These are phyloP conservation scores for Psephotus haematonotus DNA, from an alignment of 2,113 vertebrate species.

Conservation along the genomic window DNA sequence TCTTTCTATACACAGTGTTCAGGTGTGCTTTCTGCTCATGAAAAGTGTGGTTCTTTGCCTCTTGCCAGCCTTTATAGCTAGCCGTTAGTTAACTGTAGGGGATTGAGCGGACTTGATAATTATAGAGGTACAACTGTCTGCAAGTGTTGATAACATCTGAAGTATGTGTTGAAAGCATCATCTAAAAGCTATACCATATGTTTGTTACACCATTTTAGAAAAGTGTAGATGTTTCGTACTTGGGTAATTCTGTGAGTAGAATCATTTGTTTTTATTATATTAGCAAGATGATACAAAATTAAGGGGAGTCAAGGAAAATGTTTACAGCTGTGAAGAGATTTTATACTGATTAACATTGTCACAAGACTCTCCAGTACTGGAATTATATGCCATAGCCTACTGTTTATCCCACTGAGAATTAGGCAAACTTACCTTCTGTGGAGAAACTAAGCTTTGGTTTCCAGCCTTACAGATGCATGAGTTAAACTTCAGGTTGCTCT, in stretches of 20 bases:
- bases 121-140: slow-evolving; percentile 17
- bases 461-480: background rate
- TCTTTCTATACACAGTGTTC: background rate
- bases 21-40: background rate
- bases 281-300: background rate
- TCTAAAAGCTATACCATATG: slow-evolving; percentile 6
- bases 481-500: background rate
- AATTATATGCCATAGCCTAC: background rate
- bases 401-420: background rate
- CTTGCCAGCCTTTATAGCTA: background rate
- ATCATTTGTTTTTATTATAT: slow-evolving; percentile 15
- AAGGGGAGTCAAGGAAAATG: background rate
- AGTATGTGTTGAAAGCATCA: slow-evolving; percentile 25
- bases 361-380: background rate
- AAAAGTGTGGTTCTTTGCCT: background rate
- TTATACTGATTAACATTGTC: background rate
- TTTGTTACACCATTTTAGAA: slow-evolving; percentile 27
- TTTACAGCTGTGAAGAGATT: background rate
- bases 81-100: background rate
- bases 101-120: slow-evolving; percentile 28
- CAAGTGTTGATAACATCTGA: slow-evolving; percentile 16
- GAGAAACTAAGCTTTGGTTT: background rate
- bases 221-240: background rate
- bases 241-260: background rate
- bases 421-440: background rate